Percentiles rank a stretch among this genome's conserved stretches.
phyloP scores from a whole-genome alignment of 2,888 invertebrate genomes.

The Sussaba pulchella region DNA sequence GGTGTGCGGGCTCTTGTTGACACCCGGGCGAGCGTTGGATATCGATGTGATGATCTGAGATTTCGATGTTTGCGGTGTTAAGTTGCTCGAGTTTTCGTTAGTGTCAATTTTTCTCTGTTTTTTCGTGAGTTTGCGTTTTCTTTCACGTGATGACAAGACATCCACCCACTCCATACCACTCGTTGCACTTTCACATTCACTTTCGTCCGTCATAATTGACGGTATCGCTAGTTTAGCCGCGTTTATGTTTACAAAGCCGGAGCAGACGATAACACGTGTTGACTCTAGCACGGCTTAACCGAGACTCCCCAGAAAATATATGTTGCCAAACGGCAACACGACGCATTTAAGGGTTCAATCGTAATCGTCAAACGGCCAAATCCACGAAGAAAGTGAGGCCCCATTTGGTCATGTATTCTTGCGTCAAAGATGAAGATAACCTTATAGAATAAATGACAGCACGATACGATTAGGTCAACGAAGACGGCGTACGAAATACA shows the following conservation, averaged over 20 bases:
- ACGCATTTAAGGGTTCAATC: too few relatives aligned
- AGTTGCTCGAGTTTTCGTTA: not conserved
- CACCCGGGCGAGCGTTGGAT: not conserved
- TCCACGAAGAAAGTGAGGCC: too few relatives aligned
- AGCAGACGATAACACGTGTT: conserved; percentile 5
- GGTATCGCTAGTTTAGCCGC: not conserved
- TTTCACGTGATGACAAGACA: not conserved
- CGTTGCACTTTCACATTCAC: conserved; percentile 6
- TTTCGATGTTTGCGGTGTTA: not conserved
- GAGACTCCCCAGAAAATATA: too few relatives aligned
- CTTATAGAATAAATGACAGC: too few relatives aligned
- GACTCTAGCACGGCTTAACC: conserved; percentile 53
- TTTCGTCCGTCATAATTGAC: not conserved
- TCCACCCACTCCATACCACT: not conserved
- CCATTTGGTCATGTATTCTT: too few relatives aligned
- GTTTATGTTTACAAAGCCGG: not conserved
- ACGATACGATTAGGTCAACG: too few relatives aligned
- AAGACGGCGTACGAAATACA: too few relatives aligned
- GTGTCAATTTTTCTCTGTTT: not conserved
- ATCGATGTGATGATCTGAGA: too few relatives aligned
- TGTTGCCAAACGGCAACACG: too few relatives aligned
- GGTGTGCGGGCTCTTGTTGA: not conserved
- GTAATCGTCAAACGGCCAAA: too few relatives aligned
- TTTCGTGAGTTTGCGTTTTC: too few relatives aligned
- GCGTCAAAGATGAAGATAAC: too few relatives aligned